Percentiles rank a stretch among this genome's conserved stretches.
Conservation (phyloP, 2,888 invertebrate species). For the Synanthedon formicaeformis region DNA sequence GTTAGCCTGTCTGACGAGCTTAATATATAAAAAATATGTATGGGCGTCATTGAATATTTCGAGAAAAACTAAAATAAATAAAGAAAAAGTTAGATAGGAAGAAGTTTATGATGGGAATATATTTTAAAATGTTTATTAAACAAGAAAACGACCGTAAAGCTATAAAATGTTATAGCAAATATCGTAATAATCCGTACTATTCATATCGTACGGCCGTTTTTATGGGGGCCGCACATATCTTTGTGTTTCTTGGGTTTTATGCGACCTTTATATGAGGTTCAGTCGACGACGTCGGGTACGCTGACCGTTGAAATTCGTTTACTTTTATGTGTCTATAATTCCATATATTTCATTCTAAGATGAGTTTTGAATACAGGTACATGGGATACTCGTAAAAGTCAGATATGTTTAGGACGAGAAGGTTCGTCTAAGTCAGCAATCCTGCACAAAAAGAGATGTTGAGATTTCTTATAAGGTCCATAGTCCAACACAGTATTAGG, state of each 20-base stretch:
- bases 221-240: slow-evolving; percentile 52
- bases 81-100: background rate
- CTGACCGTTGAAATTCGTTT: slow-evolving; percentile 34
- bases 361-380: too few relatives aligned
- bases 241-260: slow-evolving; percentile 51
- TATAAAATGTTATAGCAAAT: slow-evolving; percentile 51
- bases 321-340: slow-evolving; percentile 31
- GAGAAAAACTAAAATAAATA: background rate
- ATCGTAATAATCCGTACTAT: slow-evolving; percentile 30
- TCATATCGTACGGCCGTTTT: slow-evolving; percentile 44
- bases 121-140: slow-evolving; percentile 32
- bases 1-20: too few relatives aligned
- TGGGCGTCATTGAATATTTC: too few relatives aligned
- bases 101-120: background rate
- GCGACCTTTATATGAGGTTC: slow-evolving; percentile 37
- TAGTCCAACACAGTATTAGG: too few relatives aligned
- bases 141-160: slow-evolving; percentile 38
- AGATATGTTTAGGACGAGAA: too few relatives aligned
- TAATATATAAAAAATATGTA: too few relatives aligned
- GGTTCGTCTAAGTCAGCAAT: too few relatives aligned
- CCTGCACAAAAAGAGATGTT: too few relatives aligned
- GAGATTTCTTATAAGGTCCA: too few relatives aligned
- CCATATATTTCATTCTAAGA: slow-evolving; percentile 15
- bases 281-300: slow-evolving; percentile 21
- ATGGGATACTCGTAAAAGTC: too few relatives aligned